These are phyloP conservation scores for Drosophila greeni DNA, from an alignment of 2,888 invertebrate genomes.

Conservation along the genomic window DNA sequence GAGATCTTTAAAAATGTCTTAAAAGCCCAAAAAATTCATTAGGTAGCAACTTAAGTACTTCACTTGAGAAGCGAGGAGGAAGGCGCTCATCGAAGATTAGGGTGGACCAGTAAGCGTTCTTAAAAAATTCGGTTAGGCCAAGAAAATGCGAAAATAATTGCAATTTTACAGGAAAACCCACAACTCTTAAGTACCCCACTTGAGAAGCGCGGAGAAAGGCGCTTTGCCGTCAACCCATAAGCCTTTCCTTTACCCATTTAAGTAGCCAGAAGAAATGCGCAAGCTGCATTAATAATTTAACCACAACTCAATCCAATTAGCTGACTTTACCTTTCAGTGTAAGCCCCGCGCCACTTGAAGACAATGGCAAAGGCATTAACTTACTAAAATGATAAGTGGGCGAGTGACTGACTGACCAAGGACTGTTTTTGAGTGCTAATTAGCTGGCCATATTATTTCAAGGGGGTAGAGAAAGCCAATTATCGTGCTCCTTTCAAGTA, in stretches of 20 bases:
- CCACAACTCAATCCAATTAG: background rate
- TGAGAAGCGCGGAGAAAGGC: background rate
- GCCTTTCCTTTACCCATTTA: no score
- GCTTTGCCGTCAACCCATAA: background rate
- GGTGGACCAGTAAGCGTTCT: no score
- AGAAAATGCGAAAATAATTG: no score
- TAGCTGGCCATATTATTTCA: constrained; percentile 2
- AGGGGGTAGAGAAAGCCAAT: background rate
- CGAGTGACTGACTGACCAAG: background rate
- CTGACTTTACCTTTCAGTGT: background rate
- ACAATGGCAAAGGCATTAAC: background rate
- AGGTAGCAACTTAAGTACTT: no score
- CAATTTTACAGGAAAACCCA: no score
- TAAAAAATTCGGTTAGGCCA: no score
- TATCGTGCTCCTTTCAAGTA: background rate
- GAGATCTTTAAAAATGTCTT: no score
- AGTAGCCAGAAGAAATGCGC: background rate
- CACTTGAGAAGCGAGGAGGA: constrained; percentile 10
- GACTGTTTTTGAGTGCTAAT: constrained; percentile 7
- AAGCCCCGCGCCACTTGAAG: background rate
- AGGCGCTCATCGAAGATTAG: background rate
- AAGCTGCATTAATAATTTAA: background rate
- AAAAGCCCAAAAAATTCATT: no score
- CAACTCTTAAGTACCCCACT: background rate
- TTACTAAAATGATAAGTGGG: background rate